Evolutionary conservation across 2,888 invertebrate species (phyloP).

Genomic region (Calameuta idolon): DNA sequence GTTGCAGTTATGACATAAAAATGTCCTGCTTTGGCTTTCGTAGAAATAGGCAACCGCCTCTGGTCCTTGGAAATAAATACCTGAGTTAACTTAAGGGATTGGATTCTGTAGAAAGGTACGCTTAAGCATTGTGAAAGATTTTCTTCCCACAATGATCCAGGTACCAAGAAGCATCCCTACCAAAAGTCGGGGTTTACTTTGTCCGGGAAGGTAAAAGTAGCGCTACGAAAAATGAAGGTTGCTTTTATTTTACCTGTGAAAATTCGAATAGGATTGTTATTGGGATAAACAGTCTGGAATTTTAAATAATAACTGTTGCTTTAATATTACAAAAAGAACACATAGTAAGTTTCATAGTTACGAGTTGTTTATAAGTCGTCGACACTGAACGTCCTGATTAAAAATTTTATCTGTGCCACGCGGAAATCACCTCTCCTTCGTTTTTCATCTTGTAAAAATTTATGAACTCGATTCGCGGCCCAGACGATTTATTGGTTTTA

Average conservation of each 20-base stretch:
- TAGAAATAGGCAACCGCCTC: neutral
- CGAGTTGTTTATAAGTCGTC: slow-evolving; percentile 16
- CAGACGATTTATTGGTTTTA: neutral
- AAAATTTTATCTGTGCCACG: neutral
- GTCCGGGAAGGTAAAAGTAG: neutral
- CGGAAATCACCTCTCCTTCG: neutral
- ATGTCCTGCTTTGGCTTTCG: neutral
- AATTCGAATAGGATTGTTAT: neutral
- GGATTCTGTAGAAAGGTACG: neutral
- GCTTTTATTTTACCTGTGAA: neutral
- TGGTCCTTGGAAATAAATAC: neutral
- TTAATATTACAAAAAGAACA: slow-evolving; percentile 39
- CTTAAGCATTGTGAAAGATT: neutral
- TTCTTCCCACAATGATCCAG: neutral
- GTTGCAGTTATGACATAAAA: neutral
- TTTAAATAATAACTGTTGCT: slow-evolving; percentile 29
- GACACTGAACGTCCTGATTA: neutral
- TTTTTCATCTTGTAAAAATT: neutral
- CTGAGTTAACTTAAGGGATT: neutral
- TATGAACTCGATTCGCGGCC: neutral
- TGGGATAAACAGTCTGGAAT: neutral
- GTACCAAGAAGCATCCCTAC: neutral
- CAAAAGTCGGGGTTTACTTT: neutral
- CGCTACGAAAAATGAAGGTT: neutral
- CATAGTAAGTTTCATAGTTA: slow-evolving; percentile 26